Evolutionary conservation across 1,140 invertebrate genomes (phyloP).

Genomic region (Dolichoris vasculosae): DNA sequence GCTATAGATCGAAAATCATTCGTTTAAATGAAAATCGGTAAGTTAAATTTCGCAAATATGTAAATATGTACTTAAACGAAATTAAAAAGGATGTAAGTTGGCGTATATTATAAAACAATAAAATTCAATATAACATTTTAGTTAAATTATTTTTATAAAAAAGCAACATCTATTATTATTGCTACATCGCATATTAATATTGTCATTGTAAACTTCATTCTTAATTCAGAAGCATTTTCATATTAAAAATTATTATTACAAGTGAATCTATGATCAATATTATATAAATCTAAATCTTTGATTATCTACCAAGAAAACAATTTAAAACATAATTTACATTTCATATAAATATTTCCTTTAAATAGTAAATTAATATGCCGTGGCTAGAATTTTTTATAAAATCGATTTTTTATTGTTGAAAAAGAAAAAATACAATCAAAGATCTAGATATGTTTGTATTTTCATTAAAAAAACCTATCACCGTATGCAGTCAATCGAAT

Average conservation of each 20-base stretch:
- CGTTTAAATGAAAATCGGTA: slow-evolving; percentile 24
- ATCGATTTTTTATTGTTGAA: not conserved
- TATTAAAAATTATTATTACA: slow-evolving; percentile 2
- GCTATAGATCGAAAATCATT: slow-evolving; percentile 26
- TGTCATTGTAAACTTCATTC: too few relatives aligned
- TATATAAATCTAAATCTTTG: slow-evolving; percentile 13
- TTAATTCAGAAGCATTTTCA: slow-evolving; percentile 27
- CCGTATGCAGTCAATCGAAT: slow-evolving; percentile 23
- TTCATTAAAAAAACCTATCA: slow-evolving; percentile 3
- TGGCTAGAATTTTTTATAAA: not conserved
- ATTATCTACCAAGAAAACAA: not conserved
- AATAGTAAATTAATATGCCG: not conserved
- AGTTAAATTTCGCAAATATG: slow-evolving; percentile 9
- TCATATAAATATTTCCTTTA: not conserved
- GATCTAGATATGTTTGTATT: slow-evolving; percentile 3
- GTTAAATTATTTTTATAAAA: slow-evolving; percentile 7
- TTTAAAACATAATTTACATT: not conserved
- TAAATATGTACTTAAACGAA: slow-evolving; percentile 53
- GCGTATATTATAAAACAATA: slow-evolving; percentile 11
- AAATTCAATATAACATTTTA: slow-evolving; percentile 5
- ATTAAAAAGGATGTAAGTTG: slow-evolving; percentile 38
- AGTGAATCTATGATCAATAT: not conserved
- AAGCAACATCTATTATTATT: slow-evolving; percentile 34
- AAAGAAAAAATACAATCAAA: slow-evolving; percentile 25
- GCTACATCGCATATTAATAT: slow-evolving; percentile 33